phyloP scores from a whole-genome alignment of 2,797 vertebrate species.

The Sandelia bainsii region DNA sequence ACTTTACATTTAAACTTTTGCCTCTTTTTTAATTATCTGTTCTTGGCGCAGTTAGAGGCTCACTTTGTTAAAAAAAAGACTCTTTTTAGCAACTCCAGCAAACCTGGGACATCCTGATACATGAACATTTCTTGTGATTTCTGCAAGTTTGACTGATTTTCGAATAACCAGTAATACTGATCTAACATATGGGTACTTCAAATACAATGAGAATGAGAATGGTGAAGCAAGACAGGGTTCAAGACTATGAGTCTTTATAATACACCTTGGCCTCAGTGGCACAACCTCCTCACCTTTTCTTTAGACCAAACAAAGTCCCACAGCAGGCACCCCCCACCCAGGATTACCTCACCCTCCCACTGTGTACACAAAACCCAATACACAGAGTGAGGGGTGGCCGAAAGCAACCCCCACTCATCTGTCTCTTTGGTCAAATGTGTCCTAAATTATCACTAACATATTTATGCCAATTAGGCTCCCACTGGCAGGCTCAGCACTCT shows the following conservation, averaged over 20 bases:
- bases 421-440: conserved; percentile 51
- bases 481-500: conserved; percentile 57
- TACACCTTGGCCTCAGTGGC: conserved; percentile 73
- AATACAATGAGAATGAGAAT: conserved; percentile 20
- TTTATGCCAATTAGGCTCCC: conserved; percentile 79
- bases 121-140: conserved; percentile 30
- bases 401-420: conserved; percentile 43
- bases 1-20: conserved; percentile 46
- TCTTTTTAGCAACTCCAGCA: conserved; percentile 58
- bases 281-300: conserved; percentile 88
- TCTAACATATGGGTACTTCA: background rate
- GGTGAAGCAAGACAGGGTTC: conserved; percentile 67
- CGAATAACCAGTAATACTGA: conserved; percentile 17
- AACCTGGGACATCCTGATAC: conserved; percentile 37
- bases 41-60: conserved; percentile 44
- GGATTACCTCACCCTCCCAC: conserved; percentile 68
- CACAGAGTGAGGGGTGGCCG: conserved; percentile 34
- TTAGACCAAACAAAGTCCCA: conserved; percentile 85
- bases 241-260: conserved; percentile 45
- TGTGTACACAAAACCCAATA: conserved; percentile 73
- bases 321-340: conserved; percentile 52
- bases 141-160: conserved; percentile 29
- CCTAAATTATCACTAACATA: conserved; percentile 73
- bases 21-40: conserved; percentile 40
- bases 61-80: conserved; percentile 27